Evolutionary conservation across 2,113 vertebrate species (phyloP), one percentile per base, ranked within the genome.

Genomic region (Cairina moschata): DNA sequence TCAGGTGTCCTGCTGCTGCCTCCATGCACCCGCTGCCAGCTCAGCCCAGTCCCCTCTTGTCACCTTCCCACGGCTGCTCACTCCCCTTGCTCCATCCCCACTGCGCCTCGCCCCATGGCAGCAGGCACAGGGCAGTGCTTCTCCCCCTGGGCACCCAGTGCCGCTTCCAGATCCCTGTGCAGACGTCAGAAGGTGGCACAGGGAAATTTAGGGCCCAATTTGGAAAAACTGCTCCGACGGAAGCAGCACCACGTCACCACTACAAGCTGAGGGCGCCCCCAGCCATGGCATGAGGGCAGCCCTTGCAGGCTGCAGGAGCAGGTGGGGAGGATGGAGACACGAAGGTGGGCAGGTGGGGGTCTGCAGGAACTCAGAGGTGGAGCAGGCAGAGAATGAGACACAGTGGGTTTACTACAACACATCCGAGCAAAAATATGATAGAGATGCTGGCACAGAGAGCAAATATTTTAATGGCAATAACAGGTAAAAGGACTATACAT

Each of bases 241-340:
- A 6, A 22, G 32, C 8, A 12, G 17, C 38, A 15, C 26, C 21
- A 73, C 28, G n/a, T 75, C 71, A 29, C 36, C 17, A 48, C 54
- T 11, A 4, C 1, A 40, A 68, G 15, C 34, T 0, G 0, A 4
- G 58, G 48, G 28, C 12, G 38, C 0, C 18, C 25, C 6, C 22
- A 11, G 59, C 40, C 13, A 4, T 28, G 18, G 4, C 1, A 4
- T 8, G 21, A 38, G 73, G 46, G 23, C 2, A 55, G 59, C 58
- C 50, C 55, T 8, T 8, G 48, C 14, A 21, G 7, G 38, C 2
- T 34, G 13, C 26, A 7, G 31, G 31, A 46, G 20, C 22, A 6
- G 32, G 9, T n/a, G 22, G 38, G 18, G 50, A 50, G 54, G 54
- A 29, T 29, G 14, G 54, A 28, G 54, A 55, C 17, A 26, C 11